A percentile compares a stretch with the other conserved stretches of the same genome.
Evolutionary conservation across 2,113 vertebrate genomes (phyloP).

Genomic region (Pungitius pungitius): DNA sequence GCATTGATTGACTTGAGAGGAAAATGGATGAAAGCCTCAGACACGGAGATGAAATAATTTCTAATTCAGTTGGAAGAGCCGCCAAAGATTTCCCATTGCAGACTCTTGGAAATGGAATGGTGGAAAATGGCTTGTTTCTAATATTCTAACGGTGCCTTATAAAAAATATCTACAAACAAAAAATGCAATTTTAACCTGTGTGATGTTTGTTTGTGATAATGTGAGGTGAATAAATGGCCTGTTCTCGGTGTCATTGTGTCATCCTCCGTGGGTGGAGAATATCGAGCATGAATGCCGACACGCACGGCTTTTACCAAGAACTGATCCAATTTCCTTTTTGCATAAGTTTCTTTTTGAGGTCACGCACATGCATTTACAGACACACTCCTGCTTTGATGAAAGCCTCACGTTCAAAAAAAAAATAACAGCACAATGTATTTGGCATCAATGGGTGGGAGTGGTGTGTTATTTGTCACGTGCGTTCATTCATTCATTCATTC

Average conservation of each 20-base stretch:
- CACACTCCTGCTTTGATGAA: slow-evolving; percentile 43
- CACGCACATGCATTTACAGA: slow-evolving; percentile 9
- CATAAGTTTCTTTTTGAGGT: slow-evolving; percentile 38
- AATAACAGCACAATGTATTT: no score
- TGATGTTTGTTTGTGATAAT: neutral
- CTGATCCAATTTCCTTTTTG: slow-evolving; percentile 30
- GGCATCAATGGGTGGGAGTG: no score
- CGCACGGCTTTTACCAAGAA: slow-evolving; percentile 13
- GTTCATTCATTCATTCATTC: no score
- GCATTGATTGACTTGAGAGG: slow-evolving; percentile 39
- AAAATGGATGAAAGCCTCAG: slow-evolving; percentile 20
- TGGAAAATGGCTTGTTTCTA: neutral
- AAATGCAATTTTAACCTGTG: neutral
- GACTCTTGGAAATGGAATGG: neutral
- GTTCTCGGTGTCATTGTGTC: neutral
- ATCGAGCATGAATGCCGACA: neutral
- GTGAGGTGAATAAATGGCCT: neutral
- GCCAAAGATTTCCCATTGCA: slow-evolving; percentile 19
- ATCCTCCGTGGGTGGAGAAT: neutral
- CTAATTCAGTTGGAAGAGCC: slow-evolving; percentile 5
- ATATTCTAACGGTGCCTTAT: neutral
- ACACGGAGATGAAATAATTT: slow-evolving; percentile 18
- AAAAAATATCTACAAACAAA: neutral
- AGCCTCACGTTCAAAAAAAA: slow-evolving; percentile 9
- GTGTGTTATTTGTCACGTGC: no score